These are phyloP conservation scores for Perizoma affinitatum DNA, from an alignment of 2,888 invertebrate genomes.

Conservation along the genomic window DNA sequence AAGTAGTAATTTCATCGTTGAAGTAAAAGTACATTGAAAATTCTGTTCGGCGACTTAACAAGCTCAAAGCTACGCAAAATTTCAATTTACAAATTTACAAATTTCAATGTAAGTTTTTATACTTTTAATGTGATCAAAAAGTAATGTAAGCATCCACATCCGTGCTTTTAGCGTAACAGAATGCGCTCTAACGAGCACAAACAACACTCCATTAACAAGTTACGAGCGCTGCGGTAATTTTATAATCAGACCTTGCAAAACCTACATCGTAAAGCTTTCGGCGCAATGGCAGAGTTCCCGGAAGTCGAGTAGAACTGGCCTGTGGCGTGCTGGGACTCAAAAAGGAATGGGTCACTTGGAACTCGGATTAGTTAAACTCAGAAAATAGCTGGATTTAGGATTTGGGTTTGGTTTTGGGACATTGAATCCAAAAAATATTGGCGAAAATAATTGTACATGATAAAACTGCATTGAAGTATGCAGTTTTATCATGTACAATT, in stretches of 20 bases:
- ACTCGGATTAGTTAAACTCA: neutral
- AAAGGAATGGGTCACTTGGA: neutral
- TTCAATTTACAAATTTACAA: too few species aligned
- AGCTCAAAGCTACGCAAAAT: too few species aligned
- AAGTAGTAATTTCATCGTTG: too few species aligned
- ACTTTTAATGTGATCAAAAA: conserved; percentile 24
- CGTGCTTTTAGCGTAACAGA: conserved; percentile 38
- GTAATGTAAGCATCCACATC: conserved; percentile 28
- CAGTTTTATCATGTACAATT: too few species aligned
- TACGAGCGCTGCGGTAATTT: conserved; percentile 58
- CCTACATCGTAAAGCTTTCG: conserved; percentile 66
- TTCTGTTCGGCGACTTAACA: too few species aligned
- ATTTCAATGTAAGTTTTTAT: neutral
- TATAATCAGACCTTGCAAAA: conserved; percentile 59
- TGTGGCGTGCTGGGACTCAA: neutral
- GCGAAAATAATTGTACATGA: too few species aligned
- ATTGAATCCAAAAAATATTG: too few species aligned
- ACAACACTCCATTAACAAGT: conserved; percentile 59
- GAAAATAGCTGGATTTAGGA: neutral
- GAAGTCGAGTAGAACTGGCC: conserved; percentile 31
- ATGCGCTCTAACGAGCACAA: conserved; percentile 43
- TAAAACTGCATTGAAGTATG: too few species aligned
- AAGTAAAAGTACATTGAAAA: too few species aligned
- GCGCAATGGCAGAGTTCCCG: conserved; percentile 32
- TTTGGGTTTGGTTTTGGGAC: neutral